Conservation (phyloP, 2,797 vertebrate genomes). For the Poeciliopsis gracilis region DNA sequence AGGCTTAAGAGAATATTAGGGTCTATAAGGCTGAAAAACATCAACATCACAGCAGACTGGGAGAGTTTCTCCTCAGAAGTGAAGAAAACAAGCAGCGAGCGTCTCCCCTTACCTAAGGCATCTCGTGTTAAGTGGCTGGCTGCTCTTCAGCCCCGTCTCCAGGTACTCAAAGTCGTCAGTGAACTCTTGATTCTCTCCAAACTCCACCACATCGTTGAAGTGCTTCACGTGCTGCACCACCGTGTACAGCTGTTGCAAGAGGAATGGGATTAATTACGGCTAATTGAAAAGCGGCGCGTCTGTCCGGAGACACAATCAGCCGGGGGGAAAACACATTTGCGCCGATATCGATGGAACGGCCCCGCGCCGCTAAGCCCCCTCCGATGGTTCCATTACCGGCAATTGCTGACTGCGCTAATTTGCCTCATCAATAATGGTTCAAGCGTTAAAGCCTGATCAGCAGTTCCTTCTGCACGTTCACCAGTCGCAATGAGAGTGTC, state of each 20-base stretch:
- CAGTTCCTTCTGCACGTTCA: constrained; percentile 47
- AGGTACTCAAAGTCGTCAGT: constrained; percentile 99
- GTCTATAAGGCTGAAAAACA: background rate
- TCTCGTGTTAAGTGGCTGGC: constrained; percentile 98
- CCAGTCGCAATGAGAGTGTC: constrained; percentile 25
- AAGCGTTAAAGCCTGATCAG: constrained; percentile 36
- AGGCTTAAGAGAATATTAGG: no score
- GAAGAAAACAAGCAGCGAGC: background rate
- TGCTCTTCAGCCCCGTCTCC: constrained; percentile 97
- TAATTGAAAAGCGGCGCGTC: constrained; percentile 45
- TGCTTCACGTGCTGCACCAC: constrained; percentile 99
- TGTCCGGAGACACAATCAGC: constrained; percentile 40
- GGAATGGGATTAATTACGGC: constrained; percentile 54
- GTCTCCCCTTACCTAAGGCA: constrained; percentile 91
- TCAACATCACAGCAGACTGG: background rate
- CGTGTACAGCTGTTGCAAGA: constrained; percentile 90
- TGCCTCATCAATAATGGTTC: constrained; percentile 58
- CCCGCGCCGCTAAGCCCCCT: constrained; percentile 38
- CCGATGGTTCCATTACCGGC: constrained; percentile 47
- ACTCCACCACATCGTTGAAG: constrained; percentile 99
- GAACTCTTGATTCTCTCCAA: constrained; percentile 99
- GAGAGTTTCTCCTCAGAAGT: background rate
- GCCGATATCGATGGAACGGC: constrained; percentile 22
- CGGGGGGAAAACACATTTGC: constrained; percentile 1
- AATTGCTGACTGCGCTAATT: constrained; percentile 62